Conservation (phyloP, 2,113 vertebrate species). For the Rhinoptilus africanus region DNA sequence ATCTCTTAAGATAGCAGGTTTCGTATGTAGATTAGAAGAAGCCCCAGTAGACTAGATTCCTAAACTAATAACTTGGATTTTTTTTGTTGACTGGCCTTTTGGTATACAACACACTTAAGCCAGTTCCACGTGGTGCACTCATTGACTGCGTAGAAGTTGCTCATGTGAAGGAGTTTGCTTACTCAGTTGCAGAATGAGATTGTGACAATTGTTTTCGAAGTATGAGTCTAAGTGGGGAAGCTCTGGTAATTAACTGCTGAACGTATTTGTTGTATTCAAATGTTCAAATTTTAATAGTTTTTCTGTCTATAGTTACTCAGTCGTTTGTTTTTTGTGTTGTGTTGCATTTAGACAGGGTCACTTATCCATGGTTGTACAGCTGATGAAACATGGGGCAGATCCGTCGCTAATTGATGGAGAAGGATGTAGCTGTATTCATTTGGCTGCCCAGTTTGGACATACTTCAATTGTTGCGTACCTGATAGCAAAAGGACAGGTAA, state of each 20-base stretch:
- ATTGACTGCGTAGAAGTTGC: neutral
- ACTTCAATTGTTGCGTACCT: conserved; percentile 99
- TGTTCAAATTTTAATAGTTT: neutral
- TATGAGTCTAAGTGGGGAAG: neutral
- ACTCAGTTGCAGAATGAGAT: neutral
- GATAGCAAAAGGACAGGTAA: conserved; percentile 98
- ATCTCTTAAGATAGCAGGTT: neutral
- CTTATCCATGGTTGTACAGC: conserved; percentile 98
- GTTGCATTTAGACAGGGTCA: conserved; percentile 89
- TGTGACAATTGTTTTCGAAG: neutral
- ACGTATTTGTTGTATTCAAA: neutral
- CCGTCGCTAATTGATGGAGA: conserved; percentile 97
- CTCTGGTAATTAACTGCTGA: neutral
- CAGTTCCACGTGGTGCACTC: neutral
- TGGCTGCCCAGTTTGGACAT: conserved; percentile 98
- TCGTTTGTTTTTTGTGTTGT: conserved; percentile 45
- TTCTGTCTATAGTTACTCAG: neutral
- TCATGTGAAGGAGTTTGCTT: neutral
- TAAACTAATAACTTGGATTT: neutral
- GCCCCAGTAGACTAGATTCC: neutral
- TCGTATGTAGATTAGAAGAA: neutral
- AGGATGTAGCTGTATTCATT: conserved; percentile 96
- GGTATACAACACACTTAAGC: neutral
- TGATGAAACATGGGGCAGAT: conserved; percentile 97
- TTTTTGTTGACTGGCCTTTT: neutral